phyloP scores from a whole-genome alignment of 2,113 vertebrate species.

The Bothrops jararaca region DNA sequence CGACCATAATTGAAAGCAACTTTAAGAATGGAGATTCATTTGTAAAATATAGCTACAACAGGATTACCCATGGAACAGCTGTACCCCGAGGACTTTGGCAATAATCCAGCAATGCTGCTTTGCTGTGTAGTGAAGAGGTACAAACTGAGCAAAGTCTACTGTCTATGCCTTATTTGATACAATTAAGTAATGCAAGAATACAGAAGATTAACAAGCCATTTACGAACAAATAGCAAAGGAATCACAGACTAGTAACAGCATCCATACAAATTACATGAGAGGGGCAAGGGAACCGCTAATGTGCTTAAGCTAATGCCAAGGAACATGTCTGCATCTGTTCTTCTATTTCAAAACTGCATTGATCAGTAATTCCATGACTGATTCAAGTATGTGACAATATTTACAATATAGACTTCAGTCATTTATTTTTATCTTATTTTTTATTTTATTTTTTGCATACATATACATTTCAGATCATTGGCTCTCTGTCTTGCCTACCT shows the following conservation, averaged over 20 bases:
- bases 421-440: not conserved
- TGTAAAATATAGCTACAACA: not conserved
- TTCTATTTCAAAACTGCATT: not conserved
- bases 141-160: not conserved
- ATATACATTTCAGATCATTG: not conserved
- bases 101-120: not conserved
- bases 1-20: not conserved
- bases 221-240: not conserved
- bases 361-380: not conserved
- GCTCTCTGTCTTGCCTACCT: not conserved
- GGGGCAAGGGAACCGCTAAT: not conserved
- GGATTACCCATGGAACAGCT: not conserved
- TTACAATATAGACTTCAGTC: not conserved
- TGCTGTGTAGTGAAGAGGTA: not conserved
- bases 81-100: not conserved
- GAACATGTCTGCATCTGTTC: not conserved
- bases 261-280: not conserved
- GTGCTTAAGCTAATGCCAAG: not conserved
- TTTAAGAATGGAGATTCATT: not conserved
- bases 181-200: not conserved
- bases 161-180: not conserved
- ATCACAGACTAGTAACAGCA: not conserved
- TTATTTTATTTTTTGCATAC: not conserved
- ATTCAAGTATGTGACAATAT: not conserved
- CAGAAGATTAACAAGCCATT: not conserved